These are phyloP conservation scores for Autographa gamma DNA, from an alignment of 2,888 invertebrate species.

Conservation along the genomic window DNA sequence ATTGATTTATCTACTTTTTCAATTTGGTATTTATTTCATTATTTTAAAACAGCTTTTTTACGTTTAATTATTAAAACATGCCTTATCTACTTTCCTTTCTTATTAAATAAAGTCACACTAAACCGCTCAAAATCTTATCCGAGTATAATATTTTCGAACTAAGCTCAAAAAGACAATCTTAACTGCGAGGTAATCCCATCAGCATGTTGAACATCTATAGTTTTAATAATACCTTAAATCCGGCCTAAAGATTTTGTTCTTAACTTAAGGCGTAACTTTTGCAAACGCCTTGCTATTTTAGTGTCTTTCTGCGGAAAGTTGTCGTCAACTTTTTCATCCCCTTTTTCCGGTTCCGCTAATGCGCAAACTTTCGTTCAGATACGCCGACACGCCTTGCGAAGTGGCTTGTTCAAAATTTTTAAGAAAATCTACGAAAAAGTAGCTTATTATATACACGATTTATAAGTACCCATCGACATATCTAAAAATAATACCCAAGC, in stretches of 20 bases:
- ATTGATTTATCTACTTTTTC: conserved; percentile 39
- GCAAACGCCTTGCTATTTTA: conserved; percentile 65
- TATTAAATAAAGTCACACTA: not conserved
- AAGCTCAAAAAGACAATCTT: not conserved
- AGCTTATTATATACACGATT: conserved; percentile 52
- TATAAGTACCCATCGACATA: conserved; percentile 28
- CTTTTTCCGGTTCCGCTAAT: conserved; percentile 79
- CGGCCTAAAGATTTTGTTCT: conserved; percentile 58
- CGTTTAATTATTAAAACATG: not conserved
- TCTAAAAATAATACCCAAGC: conserved; percentile 18
- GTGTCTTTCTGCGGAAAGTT: conserved; percentile 66
- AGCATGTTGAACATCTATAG: conserved; percentile 12
- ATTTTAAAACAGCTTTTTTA: too few species aligned
- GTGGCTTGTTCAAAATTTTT: conserved; percentile 69
- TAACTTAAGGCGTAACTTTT: conserved; percentile 61
- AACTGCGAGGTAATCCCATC: not conserved
- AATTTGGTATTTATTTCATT: not conserved
- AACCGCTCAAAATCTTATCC: not conserved
- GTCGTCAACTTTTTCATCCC: conserved; percentile 78
- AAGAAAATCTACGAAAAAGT: conserved; percentile 65
- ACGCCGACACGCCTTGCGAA: conserved; percentile 63
- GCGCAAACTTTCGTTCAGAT: conserved; percentile 74
- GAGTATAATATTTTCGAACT: not conserved
- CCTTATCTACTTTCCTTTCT: not conserved
- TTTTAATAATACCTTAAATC: conserved; percentile 47